phyloP scores from a whole-genome alignment of 2,888 invertebrate genomes.

The Agonopterix subpropinquella region DNA sequence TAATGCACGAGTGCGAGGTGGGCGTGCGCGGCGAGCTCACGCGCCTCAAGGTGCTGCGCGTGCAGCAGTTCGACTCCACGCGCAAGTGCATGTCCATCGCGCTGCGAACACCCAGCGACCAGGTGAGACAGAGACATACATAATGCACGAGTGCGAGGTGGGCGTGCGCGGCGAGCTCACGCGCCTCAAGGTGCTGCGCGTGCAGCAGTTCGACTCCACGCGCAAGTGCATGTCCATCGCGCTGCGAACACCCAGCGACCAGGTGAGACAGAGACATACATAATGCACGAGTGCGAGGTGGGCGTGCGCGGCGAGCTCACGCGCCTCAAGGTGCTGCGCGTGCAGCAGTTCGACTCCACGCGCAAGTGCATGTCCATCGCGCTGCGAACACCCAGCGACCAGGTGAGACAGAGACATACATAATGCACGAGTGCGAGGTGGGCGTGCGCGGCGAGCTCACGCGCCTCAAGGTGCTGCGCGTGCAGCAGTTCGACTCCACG shows the following conservation, averaged over 20 bases:
- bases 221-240: slow-evolving; percentile 99
- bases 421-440: slow-evolving; percentile 83
- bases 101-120: slow-evolving; percentile 78
- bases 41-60: slow-evolving; percentile 72
- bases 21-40: slow-evolving; percentile 79
- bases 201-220: slow-evolving; percentile 94
- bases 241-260: slow-evolving; percentile 78
- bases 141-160: slow-evolving; percentile 83
- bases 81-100: slow-evolving; percentile 99
- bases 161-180: slow-evolving; percentile 79
- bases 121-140: slow-evolving; percentile 17
- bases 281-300: slow-evolving; percentile 83
- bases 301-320: slow-evolving; percentile 79
- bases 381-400: slow-evolving; percentile 78
- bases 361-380: slow-evolving; percentile 99
- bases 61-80: slow-evolving; percentile 94
- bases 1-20: slow-evolving; percentile 83
- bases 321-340: slow-evolving; percentile 72
- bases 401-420: slow-evolving; percentile 17
- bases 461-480: slow-evolving; percentile 72
- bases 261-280: slow-evolving; percentile 17
- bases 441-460: slow-evolving; percentile 79
- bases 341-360: slow-evolving; percentile 94
- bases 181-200: slow-evolving; percentile 72
- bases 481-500: slow-evolving; percentile 94